Percentiles rank a stretch among this genome's conserved stretches.
Evolutionary conservation across 2,888 invertebrate species (phyloP).

Genomic region (Dusona sp.): DNA sequence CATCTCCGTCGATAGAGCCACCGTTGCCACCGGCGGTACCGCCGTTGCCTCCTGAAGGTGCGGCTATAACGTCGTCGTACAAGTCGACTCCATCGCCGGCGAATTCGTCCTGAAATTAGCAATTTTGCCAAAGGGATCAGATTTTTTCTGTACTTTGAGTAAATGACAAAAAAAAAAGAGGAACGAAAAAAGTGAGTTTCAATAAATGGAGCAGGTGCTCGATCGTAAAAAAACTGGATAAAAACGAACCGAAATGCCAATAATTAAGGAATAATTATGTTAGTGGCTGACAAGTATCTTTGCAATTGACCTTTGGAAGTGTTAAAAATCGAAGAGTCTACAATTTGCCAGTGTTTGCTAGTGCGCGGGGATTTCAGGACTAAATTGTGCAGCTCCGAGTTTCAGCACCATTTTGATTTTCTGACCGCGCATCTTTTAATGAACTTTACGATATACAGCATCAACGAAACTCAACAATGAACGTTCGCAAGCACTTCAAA

Average conservation of each 20-base stretch:
- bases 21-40: conserved; percentile 80
- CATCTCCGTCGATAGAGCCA: conserved; percentile 87
- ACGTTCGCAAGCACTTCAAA: neutral
- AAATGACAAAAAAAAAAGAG: neutral
- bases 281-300: neutral
- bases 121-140: conserved; percentile 15
- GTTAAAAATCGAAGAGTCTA: neutral
- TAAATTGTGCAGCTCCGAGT: conserved; percentile 34
- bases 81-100: conserved; percentile 96
- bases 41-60: conserved; percentile 87
- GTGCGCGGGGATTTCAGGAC: conserved; percentile 47
- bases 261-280: neutral
- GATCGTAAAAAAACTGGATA: neutral
- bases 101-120: conserved; percentile 90
- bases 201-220: neutral
- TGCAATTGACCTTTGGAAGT: neutral
- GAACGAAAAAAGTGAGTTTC: neutral
- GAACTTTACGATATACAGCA: conserved; percentile 20
- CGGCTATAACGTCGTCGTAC: conserved; percentile 97
- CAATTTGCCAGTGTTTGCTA: neutral
- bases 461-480: conserved; percentile 16
- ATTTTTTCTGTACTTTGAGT: neutral
- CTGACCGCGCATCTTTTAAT: conserved; percentile 72
- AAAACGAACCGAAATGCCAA: neutral
- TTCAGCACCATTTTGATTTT: conserved; percentile 78